phyloP scores from a whole-genome alignment of 1,140 invertebrate species.

The Ceratoteleas bidentatus region DNA sequence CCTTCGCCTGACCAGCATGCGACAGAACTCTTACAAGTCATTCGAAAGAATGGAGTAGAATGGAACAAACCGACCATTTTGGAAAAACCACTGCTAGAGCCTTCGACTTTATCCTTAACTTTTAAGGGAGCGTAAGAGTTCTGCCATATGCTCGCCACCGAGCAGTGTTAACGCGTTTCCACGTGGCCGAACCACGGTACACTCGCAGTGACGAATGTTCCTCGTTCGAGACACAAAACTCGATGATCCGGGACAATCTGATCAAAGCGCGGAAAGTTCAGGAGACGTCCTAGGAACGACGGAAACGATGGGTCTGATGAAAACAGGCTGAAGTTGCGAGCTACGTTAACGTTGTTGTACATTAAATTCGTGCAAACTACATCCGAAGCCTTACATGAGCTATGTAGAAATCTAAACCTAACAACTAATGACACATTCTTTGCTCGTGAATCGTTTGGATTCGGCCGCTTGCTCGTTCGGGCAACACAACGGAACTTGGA shows the following conservation, averaged over 20 bases:
- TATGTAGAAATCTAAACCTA: conserved; percentile 76
- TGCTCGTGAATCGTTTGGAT: conserved; percentile 6
- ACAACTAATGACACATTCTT: conserved; percentile 53
- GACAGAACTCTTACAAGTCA: conserved; percentile 59
- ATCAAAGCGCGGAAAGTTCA: conserved; percentile 39
- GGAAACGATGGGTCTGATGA: conserved; percentile 56
- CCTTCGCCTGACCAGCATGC: conserved; percentile 78
- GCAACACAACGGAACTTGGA: conserved; percentile 46
- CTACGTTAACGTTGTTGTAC: conserved; percentile 72
- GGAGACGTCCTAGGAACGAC: conserved; percentile 42
- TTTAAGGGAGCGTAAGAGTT: too few relatives aligned
- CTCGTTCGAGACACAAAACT: conserved; percentile 37
- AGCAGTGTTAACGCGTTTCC: conserved; percentile 7
- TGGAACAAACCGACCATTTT: too few relatives aligned
- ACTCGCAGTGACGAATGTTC: conserved; percentile 8
- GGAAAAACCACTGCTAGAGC: too few relatives aligned
- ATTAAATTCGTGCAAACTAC: conserved; percentile 73
- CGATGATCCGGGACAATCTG: conserved; percentile 48
- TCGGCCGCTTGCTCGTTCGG: conserved; percentile 35
- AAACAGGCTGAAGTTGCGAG: conserved; percentile 67
- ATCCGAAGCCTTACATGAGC: conserved; percentile 73
- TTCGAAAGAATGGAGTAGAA: too few relatives aligned
- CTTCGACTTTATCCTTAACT: too few relatives aligned
- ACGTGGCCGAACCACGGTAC: too few relatives aligned
- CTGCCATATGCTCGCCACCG: conserved; percentile 47